Base-by-base conservation (phyloP, 2,888 invertebrate species). In the Clistopyga incitator region DNA sequence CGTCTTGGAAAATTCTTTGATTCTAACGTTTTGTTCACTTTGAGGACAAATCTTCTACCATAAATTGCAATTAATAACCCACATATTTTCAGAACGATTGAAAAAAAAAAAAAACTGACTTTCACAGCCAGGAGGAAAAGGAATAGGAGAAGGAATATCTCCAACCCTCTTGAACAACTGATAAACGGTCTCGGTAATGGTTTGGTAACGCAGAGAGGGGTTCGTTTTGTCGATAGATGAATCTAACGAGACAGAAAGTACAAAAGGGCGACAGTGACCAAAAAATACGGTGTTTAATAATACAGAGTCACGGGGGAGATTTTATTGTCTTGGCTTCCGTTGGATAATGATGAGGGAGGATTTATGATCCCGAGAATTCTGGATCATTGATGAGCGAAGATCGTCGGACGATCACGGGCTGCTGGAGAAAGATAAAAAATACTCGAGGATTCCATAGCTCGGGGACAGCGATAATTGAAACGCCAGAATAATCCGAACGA, bases 401-500 rank as follows among this genome's bases (percentile, higher is more conserved):
- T 13, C 34, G 29, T 11, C 20, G 15, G 29, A 67, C 25, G n/a
- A 65, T 3, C 29, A 3, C n/a, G n/a, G 52, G 18, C 45, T 45
- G 15, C 29, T 34, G 52, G 8, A 3, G 70, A 61, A 54, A 13
- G 45, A 56, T 72, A 18, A 18, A 75, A 74, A 65, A 45, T 45
- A 56, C 20, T 3, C 6, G 18, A 71, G 34, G 42, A 23, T 38
- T 25, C 38, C n/a, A 34, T 50, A 20, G 68, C 50, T 68, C 47
- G 59, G 23, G 74, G 42, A 52, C 65, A 64, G 75, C 50, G 78
- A 81, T 84, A 84, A 84, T 84, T 84, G 84, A 81, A 81, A 84
- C 71, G 81, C 70, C 75, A 54, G 78, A 84, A 84, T 81, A 84
- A 84, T 75, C 42, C 81, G 74, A 72, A 76, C 65, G 76, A 76